Evolutionary conservation across 2,888 invertebrate species (phyloP).

Genomic region (Pimpla rufipes): DNA sequence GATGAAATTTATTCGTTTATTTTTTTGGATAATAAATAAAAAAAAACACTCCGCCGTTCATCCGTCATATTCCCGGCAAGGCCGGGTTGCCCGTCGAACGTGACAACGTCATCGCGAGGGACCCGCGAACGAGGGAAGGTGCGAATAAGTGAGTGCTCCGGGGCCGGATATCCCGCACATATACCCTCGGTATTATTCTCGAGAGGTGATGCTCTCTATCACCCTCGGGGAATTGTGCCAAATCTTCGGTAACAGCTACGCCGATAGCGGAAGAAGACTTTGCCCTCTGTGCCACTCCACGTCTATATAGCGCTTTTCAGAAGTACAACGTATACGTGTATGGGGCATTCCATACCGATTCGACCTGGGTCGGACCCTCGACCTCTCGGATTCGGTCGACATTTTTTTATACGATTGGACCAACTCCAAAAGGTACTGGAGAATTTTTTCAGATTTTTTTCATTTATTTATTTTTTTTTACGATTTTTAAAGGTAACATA

Average conservation of each 20-base stretch:
- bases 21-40: no score
- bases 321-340: constrained; percentile 14
- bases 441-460: no score
- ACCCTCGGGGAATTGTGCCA: constrained; percentile 59
- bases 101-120: constrained; percentile 58
- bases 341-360: no score
- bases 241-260: constrained; percentile 70
- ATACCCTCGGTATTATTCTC: constrained; percentile 24
- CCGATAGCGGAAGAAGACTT: constrained; percentile 52
- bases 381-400: no score
- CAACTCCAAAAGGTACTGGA: no score
- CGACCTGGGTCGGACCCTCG: no score
- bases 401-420: no score
- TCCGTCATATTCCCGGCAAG: constrained; percentile 25
- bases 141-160: constrained; percentile 56
- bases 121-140: constrained; percentile 38
- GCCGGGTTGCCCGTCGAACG: constrained; percentile 24
- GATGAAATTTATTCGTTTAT: no score
- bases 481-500: no score
- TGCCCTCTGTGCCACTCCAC: constrained; percentile 17
- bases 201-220: constrained; percentile 61
- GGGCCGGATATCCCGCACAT: constrained; percentile 27
- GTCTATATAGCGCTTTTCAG: neutral
- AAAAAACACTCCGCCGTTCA: constrained; percentile 26
- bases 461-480: no score